These are phyloP conservation scores for Ranitomeya imitator DNA, from an alignment of 2,113 vertebrate species.

Conservation along the genomic window DNA sequence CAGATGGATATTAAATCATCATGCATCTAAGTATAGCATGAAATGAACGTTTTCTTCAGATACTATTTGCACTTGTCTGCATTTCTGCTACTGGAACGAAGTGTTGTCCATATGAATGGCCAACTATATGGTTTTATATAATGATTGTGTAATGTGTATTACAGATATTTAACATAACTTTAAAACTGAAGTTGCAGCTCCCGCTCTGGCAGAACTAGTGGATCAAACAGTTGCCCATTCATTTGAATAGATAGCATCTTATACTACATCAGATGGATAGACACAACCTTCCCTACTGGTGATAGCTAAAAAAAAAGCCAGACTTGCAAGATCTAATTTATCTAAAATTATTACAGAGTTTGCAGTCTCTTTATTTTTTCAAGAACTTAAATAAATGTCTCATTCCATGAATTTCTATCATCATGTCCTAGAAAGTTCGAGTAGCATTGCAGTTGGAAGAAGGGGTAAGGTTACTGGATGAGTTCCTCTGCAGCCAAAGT, in stretches of 20 bases:
- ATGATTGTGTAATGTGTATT: neutral
- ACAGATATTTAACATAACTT: too few relatives aligned
- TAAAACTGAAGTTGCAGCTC: too few relatives aligned
- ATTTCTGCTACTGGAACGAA: neutral
- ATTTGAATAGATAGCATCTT: too few relatives aligned
- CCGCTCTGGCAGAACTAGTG: too few relatives aligned
- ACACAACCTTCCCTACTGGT: neutral
- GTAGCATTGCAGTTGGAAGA: constrained; percentile 88
- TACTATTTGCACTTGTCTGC: neutral
- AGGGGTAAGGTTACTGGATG: constrained; percentile 84
- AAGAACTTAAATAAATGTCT: neutral
- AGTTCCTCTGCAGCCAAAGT: constrained; percentile 80
- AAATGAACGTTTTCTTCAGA: neutral
- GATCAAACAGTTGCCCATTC: too few relatives aligned
- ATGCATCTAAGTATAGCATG: neutral
- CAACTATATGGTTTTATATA: neutral
- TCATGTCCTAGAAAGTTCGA: constrained; percentile 74
- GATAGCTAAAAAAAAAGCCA: neutral
- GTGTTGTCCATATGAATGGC: neutral
- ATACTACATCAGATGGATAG: neutral
- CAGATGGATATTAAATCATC: neutral
- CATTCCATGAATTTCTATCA: neutral
- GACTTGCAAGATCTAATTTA: too few relatives aligned
- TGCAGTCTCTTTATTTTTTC: neutral
- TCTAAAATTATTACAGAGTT: neutral